Base-by-base conservation (phyloP, 1,140 invertebrate species). In the Melanaphis sacchari region DNA sequence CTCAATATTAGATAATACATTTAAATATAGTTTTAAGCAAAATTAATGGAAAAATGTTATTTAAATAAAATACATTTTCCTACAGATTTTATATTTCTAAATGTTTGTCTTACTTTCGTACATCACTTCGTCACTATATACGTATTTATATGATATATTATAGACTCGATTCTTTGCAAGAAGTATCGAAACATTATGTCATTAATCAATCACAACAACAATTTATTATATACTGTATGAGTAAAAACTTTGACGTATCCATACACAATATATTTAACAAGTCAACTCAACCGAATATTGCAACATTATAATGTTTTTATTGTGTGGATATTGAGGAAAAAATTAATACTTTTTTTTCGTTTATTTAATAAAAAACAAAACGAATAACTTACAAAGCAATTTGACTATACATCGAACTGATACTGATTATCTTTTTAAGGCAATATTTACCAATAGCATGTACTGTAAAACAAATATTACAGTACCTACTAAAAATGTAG, bases 241-340 rank as follows among this genome's bases (percentile, higher is more conserved):
- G 82, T 85, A 85, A 85, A 85, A 85, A 85, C 82, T 85, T 85
- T 85, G 40, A 85, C 82, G 82, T 85, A 31, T 24, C 81, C 81
- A 84, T 6, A 84, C 21, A 85, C 24, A 85, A 41, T 40, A 43
- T 7, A 38, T 85, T 41, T 85, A 43, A 85, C 82, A 26, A 85
- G 82, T 85, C 82, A 85, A 85, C 82, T 41, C 40, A 38, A 85
- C 38, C 82, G 40, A 85, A 85, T 24, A 85, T 41, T 15, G 40
- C 40, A 24, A 18, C 5, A 26, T 66, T 66, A 66, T 85, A 41
- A 41, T 85, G 82, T 9, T 85, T 85, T 43, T 85, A 85, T 85
- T 41, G 24, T 31, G 24, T 4, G 31, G 7, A 85, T 85, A n/a
- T n/a, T 26, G 84, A 15, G 4, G 5, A 43, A 85, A 85, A 26